phyloP scores from a whole-genome alignment of 2,113 vertebrate species.

The Pao palembangensis region DNA sequence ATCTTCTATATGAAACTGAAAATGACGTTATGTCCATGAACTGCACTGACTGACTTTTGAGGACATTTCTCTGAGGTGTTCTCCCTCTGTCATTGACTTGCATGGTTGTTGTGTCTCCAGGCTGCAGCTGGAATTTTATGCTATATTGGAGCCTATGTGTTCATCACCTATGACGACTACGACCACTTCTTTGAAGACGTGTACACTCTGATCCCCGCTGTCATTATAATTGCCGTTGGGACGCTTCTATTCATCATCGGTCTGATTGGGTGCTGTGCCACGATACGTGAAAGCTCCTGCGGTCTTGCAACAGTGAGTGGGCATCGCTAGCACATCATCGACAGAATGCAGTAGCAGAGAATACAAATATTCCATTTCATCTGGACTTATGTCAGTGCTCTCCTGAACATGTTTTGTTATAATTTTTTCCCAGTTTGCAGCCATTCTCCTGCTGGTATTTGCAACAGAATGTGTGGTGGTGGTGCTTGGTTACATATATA shows the following conservation, averaged over 20 bases:
- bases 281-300: constrained; percentile 92
- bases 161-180: constrained; percentile 97
- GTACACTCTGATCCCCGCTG: constrained; percentile 90
- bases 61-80: no score
- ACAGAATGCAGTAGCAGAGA: not conserved
- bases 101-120: constrained; percentile 57
- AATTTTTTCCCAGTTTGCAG: constrained; percentile 84
- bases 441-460: constrained; percentile 94
- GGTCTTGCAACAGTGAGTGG: constrained; percentile 88
- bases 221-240: constrained; percentile 92
- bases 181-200: constrained; percentile 97
- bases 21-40: no score
- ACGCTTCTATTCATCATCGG: constrained; percentile 94
- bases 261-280: constrained; percentile 94
- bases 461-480: constrained; percentile 94
- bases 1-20: no score
- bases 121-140: constrained; percentile 95
- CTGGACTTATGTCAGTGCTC: no score
- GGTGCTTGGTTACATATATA: constrained; percentile 95
- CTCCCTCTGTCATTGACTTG: not conserved
- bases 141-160: constrained; percentile 98
- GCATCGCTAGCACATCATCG: not conserved
- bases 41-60: no score
- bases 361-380: constrained; percentile 1
- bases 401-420: constrained; percentile 16